Conservation (phyloP, 2,888 invertebrate genomes). For the Eugnorisma glareosa region DNA sequence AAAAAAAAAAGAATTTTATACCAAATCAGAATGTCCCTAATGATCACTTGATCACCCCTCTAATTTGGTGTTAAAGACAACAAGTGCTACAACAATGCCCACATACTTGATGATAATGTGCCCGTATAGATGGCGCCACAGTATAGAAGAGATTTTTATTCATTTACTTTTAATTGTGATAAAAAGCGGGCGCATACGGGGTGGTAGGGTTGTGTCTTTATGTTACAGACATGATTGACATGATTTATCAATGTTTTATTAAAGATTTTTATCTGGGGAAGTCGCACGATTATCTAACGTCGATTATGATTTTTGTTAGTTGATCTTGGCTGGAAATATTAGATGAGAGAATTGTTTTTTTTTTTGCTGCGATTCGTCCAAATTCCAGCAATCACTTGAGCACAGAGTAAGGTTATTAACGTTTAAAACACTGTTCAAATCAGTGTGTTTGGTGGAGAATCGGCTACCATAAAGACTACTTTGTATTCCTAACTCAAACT, state of each 20-base stretch:
- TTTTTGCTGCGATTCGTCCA: neutral
- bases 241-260: constrained; percentile 50
- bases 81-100: constrained; percentile 62
- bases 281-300: constrained; percentile 42
- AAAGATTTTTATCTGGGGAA: constrained; percentile 44
- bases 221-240: constrained; percentile 47
- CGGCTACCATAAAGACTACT: neutral
- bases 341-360: neutral
- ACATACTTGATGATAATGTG: constrained; percentile 68
- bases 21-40: constrained; percentile 39
- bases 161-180: constrained; percentile 69
- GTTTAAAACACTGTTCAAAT: neutral
- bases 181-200: constrained; percentile 64
- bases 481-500: neutral
- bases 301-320: neutral
- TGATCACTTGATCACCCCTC: constrained; percentile 54
- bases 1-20: constrained; percentile 1
- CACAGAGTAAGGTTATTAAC: neutral
- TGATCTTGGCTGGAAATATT: neutral
- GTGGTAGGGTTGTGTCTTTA: constrained; percentile 61
- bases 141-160: constrained; percentile 72
- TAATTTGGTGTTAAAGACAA: constrained; percentile 49
- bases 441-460: neutral
- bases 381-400: neutral
- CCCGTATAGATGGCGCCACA: constrained; percentile 73